phyloP scores from a whole-genome alignment of 2,113 vertebrate species.

The Bubo blakistoni region DNA sequence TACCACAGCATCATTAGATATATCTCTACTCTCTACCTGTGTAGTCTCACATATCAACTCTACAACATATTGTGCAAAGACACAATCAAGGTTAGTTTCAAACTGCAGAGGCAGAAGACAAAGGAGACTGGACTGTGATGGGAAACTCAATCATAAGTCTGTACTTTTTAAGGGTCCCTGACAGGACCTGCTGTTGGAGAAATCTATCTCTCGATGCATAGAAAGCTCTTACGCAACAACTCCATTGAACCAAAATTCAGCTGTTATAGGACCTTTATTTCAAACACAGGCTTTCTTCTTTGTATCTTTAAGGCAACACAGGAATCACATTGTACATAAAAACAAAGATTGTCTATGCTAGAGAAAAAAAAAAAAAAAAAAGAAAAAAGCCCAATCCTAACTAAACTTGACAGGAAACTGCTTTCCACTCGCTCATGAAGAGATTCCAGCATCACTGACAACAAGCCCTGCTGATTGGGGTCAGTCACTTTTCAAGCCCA shows the following conservation, averaged over 20 bases:
- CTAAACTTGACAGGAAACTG: conserved; percentile 45
- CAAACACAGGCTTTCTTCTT: neutral
- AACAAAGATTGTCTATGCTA: neutral
- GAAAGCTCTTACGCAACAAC: neutral
- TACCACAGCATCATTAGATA: neutral
- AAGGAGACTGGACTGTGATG: neutral
- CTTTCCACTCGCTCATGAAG: conserved; percentile 30
- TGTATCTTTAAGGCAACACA: neutral
- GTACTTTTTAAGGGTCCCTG: neutral
- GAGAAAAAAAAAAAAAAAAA: neutral
- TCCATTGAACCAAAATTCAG: conserved; percentile 1
- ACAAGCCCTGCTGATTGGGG: conserved; percentile 27
- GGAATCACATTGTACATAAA: neutral
- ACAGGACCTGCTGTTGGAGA: neutral
- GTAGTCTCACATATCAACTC: neutral
- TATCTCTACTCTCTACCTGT: neutral
- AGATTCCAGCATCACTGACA: conserved; percentile 37
- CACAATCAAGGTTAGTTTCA: neutral
- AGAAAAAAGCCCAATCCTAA: neutral
- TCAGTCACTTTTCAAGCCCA: conserved; percentile 48
- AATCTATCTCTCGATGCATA: neutral
- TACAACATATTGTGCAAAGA: neutral
- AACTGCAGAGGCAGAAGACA: neutral
- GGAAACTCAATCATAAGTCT: neutral
- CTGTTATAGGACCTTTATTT: neutral